Percentiles rank a stretch among this genome's conserved stretches.
These are phyloP conservation scores for Tineola bisselliella DNA, from an alignment of 2,888 invertebrate species.

Conservation along the genomic window DNA sequence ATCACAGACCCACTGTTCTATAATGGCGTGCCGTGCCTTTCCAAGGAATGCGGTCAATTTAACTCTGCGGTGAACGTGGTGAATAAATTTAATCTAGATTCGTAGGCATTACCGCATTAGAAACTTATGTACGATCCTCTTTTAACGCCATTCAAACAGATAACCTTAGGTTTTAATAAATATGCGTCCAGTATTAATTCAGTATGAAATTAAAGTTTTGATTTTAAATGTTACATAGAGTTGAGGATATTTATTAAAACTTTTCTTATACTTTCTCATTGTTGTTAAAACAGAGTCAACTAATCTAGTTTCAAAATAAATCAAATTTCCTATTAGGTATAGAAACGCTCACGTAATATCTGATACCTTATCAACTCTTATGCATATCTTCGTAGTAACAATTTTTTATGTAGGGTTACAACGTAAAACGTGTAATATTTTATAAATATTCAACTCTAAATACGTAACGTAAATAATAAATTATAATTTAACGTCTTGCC, in stretches of 20 bases:
- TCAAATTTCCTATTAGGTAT: too few relatives aligned
- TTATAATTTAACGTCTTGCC: background rate
- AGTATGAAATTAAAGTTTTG: background rate
- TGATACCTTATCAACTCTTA: too few relatives aligned
- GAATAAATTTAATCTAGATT: conserved; percentile 14
- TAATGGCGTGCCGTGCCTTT: background rate
- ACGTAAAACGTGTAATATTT: background rate
- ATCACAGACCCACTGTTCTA: background rate
- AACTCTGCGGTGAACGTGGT: conserved; percentile 10
- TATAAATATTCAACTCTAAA: too few relatives aligned
- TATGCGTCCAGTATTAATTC: background rate
- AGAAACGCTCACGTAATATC: too few relatives aligned
- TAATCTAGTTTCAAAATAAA: too few relatives aligned
- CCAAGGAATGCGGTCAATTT: conserved; percentile 12
- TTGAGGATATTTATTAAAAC: too few relatives aligned
- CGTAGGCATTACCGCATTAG: conserved; percentile 1
- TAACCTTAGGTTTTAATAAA: background rate
- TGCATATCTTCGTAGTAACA: too few relatives aligned
- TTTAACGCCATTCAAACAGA: background rate
- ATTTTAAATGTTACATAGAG: background rate
- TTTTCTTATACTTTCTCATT: too few relatives aligned
- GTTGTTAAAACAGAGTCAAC: too few relatives aligned
- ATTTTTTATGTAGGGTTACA: background rate
- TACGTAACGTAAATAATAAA: too few relatives aligned
- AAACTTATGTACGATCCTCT: background rate